Conservation (phyloP, 2,888 invertebrate genomes). For the Drosophila helvetica region DNA sequence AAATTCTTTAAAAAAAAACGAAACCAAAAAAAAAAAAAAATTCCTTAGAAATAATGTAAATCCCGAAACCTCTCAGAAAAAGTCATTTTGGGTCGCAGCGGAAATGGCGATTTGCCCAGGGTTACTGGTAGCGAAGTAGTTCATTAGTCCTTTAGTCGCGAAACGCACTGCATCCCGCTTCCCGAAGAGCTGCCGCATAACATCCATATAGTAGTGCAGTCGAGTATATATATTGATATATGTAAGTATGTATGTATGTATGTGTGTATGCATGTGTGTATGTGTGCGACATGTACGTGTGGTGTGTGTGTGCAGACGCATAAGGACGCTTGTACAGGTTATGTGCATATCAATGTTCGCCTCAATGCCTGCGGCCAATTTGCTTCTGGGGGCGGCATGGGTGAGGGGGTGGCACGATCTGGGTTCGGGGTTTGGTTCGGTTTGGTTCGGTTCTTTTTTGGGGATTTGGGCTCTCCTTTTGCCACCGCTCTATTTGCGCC, state of each 20-base stretch:
- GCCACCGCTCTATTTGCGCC: constrained; percentile 43
- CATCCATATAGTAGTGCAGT: background rate
- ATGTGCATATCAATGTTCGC: constrained; percentile 41
- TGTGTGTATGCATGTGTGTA: too few relatives aligned
- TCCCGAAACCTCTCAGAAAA: too few relatives aligned
- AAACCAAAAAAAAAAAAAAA: too few relatives aligned
- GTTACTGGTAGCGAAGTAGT: too few relatives aligned
- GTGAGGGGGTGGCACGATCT: background rate
- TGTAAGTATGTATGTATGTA: background rate
- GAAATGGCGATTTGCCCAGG: too few relatives aligned
- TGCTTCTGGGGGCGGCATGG: constrained; percentile 29
- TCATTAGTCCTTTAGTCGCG: too few relatives aligned
- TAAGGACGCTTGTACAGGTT: constrained; percentile 18
- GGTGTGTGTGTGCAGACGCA: constrained; percentile 10
- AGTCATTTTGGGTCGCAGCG: too few relatives aligned
- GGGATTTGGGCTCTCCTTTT: background rate
- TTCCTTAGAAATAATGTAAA: too few relatives aligned
- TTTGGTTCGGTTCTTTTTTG: background rate
- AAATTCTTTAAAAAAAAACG: too few relatives aligned
- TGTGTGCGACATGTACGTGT: constrained; percentile 12
- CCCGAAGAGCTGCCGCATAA: background rate
- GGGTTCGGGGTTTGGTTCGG: too few relatives aligned
- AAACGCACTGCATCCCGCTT: background rate
- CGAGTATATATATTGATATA: background rate
- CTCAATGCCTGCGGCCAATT: constrained; percentile 72